Evolutionary conservation across 2,113 vertebrate genomes (phyloP), one percentile per base, ranked within the genome.

Genomic region (Calonectris borealis): DNA sequence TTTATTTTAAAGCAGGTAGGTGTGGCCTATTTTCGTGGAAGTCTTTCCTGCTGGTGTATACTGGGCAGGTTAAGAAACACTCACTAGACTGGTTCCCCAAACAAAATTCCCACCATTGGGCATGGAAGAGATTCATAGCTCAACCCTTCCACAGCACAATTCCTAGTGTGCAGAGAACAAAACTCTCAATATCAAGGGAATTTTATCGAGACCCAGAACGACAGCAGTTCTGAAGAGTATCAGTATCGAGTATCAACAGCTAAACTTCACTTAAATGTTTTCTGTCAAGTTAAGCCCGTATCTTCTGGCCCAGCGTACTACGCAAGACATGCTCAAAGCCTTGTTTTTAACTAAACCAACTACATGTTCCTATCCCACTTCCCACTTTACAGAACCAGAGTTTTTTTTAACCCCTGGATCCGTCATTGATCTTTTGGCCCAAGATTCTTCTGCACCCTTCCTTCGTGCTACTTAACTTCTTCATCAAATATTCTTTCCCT

Each of bases 201-300:
- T 11, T 6, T 15, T 36, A 46, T 0, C 3, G 8, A 29, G 44
- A 58, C 12, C 14, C 24, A 49, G 38, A 51, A 49, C 2, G 1
- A 9, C 2, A 6, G 19, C 29, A 78, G 40, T 66, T 32, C 55
- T n/a, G 38, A 61, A 44, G 25, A 40, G 40, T 40, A 13, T 40
- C 40, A 40, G 40, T 40, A n/a, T 13, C 12, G 69, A 58, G 19
- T 1, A 49, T 19, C 22, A 83, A 14, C 57, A 81, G 29, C 54
- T 27, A 7, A 72, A 31, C 2, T 7, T 25, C 44, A 44, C 27
- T 51, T 14, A 6, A 54, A 38, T 34, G 9, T 29, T 49, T 44
- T n/a, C 72, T 84, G 49, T 18, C 42, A 76, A 52, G 27, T 5
- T 15, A 26, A 73, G 15, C 16, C 25, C 7, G 0, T 42, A 21